Conservation (phyloP, 2,888 invertebrate species). For the Pilophorus perplexus region DNA sequence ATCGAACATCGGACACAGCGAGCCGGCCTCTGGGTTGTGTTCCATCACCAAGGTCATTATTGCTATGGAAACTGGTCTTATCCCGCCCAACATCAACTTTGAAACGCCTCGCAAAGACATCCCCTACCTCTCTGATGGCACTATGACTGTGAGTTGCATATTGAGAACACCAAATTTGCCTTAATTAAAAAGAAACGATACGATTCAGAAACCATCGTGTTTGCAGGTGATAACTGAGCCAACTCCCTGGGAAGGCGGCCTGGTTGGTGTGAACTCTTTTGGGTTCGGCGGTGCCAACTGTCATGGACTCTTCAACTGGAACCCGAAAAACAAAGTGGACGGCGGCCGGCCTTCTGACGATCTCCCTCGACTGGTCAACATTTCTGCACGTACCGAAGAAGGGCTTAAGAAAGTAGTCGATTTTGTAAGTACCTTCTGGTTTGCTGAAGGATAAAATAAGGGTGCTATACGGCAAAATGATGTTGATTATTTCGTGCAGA, state of each 20-base stretch:
- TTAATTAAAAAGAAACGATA: too few relatives aligned
- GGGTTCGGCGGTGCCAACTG: conserved; percentile 91
- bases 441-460: too few relatives aligned
- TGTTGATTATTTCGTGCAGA: conserved; percentile 47
- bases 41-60: conserved; percentile 78
- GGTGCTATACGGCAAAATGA: too few relatives aligned
- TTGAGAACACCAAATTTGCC: background rate
- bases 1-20: conserved; percentile 91
- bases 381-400: conserved; percentile 77
- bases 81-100: conserved; percentile 86
- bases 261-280: conserved; percentile 84
- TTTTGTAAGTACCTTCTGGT: conserved; percentile 54
- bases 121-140: conserved; percentile 61
- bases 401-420: conserved; percentile 66
- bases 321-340: conserved; percentile 62
- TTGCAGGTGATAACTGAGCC: conserved; percentile 67
- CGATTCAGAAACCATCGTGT: too few relatives aligned
- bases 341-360: conserved; percentile 63
- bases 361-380: conserved; percentile 69
- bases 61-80: conserved; percentile 72
- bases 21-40: conserved; percentile 80
- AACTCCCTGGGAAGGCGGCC: conserved; percentile 67
- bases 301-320: conserved; percentile 65
- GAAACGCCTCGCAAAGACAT: conserved; percentile 57
- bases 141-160: conserved; percentile 51